Evolutionary conservation across 2,797 vertebrate species (phyloP).

Genomic region (Hoplostethus atlanticus): DNA sequence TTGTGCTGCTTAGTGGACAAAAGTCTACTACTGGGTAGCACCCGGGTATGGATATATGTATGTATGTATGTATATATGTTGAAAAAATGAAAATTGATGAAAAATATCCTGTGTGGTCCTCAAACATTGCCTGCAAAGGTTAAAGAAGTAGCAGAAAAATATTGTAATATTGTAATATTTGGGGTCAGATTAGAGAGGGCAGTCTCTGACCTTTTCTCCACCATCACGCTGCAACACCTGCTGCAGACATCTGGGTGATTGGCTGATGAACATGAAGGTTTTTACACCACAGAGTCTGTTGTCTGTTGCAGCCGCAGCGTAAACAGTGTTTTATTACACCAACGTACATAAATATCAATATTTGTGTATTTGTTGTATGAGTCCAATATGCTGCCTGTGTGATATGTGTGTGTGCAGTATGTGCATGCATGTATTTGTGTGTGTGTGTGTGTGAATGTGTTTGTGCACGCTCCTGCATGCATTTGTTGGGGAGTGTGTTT

Average conservation of each 20-base stretch:
- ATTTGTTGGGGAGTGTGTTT: slow-evolving; percentile 39
- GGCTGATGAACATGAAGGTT: slow-evolving; percentile 19
- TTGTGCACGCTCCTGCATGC: slow-evolving; percentile 19
- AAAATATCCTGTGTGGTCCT: background rate
- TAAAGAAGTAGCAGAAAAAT: background rate
- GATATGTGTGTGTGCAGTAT: slow-evolving; percentile 8
- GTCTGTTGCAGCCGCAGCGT: background rate
- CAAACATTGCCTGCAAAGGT: background rate
- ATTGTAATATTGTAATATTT: slow-evolving; percentile 6
- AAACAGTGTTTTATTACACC: background rate
- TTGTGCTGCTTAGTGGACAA: background rate
- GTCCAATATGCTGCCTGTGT: too few relatives aligned
- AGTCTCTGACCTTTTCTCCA: slow-evolving; percentile 36
- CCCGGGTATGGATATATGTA: background rate
- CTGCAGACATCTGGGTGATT: slow-evolving; percentile 37
- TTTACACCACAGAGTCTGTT: slow-evolving; percentile 22
- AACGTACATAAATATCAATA: background rate
- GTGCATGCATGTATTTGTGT: background rate
- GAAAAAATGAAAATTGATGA: too few relatives aligned
- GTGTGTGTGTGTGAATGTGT: slow-evolving; percentile 22
- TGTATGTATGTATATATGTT: background rate
- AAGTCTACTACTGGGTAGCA: background rate
- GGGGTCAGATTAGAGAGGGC: slow-evolving; percentile 49
- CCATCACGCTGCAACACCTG: slow-evolving; percentile 52
- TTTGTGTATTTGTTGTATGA: slow-evolving; percentile 9